phyloP scores from a whole-genome alignment of 2,113 vertebrate species.

The Oceanites oceanicus region DNA sequence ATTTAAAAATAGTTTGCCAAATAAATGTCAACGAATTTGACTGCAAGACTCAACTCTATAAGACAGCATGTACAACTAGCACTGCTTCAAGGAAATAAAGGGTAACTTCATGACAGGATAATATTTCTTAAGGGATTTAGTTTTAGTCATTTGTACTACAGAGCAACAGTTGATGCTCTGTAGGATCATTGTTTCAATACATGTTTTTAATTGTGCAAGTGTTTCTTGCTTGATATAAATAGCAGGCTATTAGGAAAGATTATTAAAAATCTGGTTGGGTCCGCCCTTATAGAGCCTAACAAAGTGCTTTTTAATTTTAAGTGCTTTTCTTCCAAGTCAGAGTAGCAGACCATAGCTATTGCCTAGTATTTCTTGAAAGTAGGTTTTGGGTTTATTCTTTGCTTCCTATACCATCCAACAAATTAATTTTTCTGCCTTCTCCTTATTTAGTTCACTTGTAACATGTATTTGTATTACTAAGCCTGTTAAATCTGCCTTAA shows the following conservation, averaged over 20 bases:
- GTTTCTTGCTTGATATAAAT: neutral
- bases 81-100: neutral
- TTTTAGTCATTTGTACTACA: neutral
- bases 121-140: neutral
- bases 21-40: neutral
- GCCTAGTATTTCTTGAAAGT: neutral
- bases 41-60: neutral
- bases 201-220: neutral
- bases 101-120: neutral
- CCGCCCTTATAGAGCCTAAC: neutral
- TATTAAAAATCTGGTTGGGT: neutral
- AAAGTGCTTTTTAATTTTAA: neutral
- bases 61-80: neutral
- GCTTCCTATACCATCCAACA: neutral
- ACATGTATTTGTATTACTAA: neutral
- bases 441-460: neutral
- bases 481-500: neutral
- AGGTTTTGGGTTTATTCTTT: neutral
- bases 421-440: neutral
- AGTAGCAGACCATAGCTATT: neutral
- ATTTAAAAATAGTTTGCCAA: conserved; percentile 19
- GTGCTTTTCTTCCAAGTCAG: neutral
- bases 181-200: neutral
- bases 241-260: neutral
- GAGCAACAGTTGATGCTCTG: neutral